A percentile compares a stretch with the other conserved stretches of the same genome.
Conservation (phyloP, 2,113 vertebrate species). For the Rhabdornis inornatus region DNA sequence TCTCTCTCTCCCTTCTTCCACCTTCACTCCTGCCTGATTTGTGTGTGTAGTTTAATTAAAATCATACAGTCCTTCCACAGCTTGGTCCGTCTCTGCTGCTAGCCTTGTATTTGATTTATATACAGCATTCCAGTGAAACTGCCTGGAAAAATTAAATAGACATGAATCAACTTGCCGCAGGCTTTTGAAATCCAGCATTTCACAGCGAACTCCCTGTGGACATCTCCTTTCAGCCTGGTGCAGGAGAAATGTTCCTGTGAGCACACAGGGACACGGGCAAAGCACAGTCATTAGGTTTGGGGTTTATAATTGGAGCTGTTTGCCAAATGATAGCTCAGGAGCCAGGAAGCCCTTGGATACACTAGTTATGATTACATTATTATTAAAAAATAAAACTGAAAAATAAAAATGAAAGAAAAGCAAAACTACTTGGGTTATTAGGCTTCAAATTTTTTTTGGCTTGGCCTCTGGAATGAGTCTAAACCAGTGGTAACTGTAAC, state of each 20-base stretch:
- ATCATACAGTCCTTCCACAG: conserved; percentile 24
- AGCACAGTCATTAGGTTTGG: background rate
- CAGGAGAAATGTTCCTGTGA: conserved; percentile 29
- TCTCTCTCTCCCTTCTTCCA: background rate
- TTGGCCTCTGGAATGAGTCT: background rate
- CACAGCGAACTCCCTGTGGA: conserved; percentile 4
- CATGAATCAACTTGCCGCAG: conserved; percentile 56
- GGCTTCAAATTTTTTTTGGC: background rate
- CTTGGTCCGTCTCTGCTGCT: conserved; percentile 12
- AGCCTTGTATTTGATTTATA: conserved; percentile 48
- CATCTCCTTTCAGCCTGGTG: conserved; percentile 21
- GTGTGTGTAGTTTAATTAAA: conserved; percentile 59
- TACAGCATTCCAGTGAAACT: conserved; percentile 50
- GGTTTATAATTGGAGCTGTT: background rate
- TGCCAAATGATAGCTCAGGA: conserved; percentile 24
- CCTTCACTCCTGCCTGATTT: conserved; percentile 35
- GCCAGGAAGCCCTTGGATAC: conserved; percentile 12
- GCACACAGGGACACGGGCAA: background rate
- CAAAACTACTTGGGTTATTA: background rate
- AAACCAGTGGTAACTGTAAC: background rate
- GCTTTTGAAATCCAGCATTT: conserved; percentile 55
- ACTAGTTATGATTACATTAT: background rate
- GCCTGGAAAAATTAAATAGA: conserved; percentile 67
- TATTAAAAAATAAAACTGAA: background rate
- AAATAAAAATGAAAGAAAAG: background rate